phyloP scores from a whole-genome alignment of 2,797 vertebrate genomes.

The Dicrostonyx torquatus region DNA sequence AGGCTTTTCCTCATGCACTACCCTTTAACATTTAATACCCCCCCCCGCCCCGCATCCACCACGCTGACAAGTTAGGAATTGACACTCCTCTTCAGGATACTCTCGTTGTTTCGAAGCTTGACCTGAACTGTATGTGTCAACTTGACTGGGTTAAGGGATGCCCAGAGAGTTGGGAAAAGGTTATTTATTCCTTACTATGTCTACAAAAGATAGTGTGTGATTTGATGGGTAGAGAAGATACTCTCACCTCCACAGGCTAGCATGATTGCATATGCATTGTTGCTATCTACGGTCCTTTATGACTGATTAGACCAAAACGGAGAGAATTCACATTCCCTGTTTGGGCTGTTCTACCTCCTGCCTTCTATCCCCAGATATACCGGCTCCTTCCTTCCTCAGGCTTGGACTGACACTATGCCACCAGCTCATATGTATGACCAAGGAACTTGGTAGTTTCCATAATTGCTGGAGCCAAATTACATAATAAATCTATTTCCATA shows the following conservation, averaged over 20 bases:
- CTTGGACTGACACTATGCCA: not conserved
- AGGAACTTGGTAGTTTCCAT: not conserved
- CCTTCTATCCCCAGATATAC: not conserved
- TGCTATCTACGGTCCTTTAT: not conserved
- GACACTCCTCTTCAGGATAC: not conserved
- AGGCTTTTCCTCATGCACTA: slow-evolving; percentile 61
- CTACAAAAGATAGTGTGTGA: not conserved
- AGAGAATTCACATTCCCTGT: not conserved
- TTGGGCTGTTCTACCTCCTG: not conserved
- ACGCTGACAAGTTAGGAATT: not conserved
- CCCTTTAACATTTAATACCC: slow-evolving; percentile 50
- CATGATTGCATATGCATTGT: not conserved
- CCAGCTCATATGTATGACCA: not conserved
- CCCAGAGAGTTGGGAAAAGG: not conserved
- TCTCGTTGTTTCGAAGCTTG: not conserved
- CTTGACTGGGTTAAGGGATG: not conserved
- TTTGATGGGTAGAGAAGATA: not conserved
- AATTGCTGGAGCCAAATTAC: not conserved
- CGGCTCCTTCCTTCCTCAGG: not conserved
- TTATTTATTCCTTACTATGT: not conserved
- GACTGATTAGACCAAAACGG: not conserved
- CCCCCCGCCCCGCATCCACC: not conserved
- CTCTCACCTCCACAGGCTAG: not conserved
- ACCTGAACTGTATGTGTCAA: not conserved
- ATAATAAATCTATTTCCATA: not conserved